Evolutionary conservation across 2,797 vertebrate genomes (phyloP).

Genomic region (Peromyscus nudipes): DNA sequence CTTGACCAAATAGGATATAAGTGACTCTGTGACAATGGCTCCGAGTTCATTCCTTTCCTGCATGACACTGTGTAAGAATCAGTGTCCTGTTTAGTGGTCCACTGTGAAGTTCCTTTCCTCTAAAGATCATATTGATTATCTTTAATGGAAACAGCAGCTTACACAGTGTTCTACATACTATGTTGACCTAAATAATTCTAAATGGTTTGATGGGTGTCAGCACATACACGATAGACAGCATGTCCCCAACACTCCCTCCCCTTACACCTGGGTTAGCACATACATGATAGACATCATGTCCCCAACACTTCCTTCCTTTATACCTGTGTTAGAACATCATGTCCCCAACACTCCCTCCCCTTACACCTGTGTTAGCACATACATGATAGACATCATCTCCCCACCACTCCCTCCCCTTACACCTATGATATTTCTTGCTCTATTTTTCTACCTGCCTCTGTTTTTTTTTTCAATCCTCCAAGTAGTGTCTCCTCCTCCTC

Average conservation of each 20-base stretch:
- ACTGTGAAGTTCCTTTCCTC: not conserved
- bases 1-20: not conserved
- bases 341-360: not conserved
- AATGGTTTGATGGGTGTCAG: not conserved
- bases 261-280: not conserved
- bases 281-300: not conserved
- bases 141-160: conserved; percentile 27
- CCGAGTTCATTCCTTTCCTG: not conserved
- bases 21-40: not conserved
- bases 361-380: not conserved
- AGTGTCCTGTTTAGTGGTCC: not conserved
- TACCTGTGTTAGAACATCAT: not conserved
- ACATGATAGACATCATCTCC: not conserved
- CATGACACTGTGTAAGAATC: not conserved
- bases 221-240: not conserved
- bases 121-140: not conserved
- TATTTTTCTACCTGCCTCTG: not conserved
- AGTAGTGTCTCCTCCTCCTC: not conserved
- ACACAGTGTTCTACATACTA: not conserved
- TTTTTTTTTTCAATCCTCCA: not conserved
- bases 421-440: not conserved
- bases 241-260: not conserved
- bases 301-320: not conserved
- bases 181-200: not conserved
- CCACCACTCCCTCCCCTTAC: not conserved